A percentile compares a stretch with the other conserved stretches of the same genome.
phyloP scores from a whole-genome alignment of 2,113 vertebrate genomes.

The Petaurus breviceps region DNA sequence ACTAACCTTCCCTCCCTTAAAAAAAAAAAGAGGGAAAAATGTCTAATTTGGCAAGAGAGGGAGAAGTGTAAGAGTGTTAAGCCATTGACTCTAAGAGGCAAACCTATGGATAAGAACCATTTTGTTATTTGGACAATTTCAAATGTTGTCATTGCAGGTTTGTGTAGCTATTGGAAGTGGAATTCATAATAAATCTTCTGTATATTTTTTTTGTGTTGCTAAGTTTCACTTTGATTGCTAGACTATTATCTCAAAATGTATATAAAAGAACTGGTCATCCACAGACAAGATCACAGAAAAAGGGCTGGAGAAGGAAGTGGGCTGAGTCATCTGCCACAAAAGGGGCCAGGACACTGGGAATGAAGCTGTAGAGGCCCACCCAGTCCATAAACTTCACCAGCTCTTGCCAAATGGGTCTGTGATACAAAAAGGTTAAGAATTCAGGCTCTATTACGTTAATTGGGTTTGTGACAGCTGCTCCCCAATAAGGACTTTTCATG shows the following conservation, averaged over 20 bases:
- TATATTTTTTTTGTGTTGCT: background rate
- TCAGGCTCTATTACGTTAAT: background rate
- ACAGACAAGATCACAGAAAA: background rate
- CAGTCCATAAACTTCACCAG: background rate
- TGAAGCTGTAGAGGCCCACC: background rate
- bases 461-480: background rate
- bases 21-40: background rate
- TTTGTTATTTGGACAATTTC: background rate
- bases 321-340: background rate
- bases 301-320: background rate
- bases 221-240: background rate
- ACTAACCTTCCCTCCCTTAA: background rate
- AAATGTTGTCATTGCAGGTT: background rate
- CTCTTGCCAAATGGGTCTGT: background rate
- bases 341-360: background rate
- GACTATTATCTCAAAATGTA: background rate
- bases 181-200: slow-evolving; percentile 37
- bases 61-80: background rate
- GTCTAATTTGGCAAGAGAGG: background rate
- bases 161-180: slow-evolving; percentile 35
- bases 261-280: background rate
- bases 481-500: background rate
- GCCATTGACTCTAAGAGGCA: background rate
- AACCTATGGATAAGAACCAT: slow-evolving; percentile 16
- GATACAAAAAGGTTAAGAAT: background rate